Conservation (phyloP, 2,113 vertebrate species). For the Misgurnus anguillicaudatus region DNA sequence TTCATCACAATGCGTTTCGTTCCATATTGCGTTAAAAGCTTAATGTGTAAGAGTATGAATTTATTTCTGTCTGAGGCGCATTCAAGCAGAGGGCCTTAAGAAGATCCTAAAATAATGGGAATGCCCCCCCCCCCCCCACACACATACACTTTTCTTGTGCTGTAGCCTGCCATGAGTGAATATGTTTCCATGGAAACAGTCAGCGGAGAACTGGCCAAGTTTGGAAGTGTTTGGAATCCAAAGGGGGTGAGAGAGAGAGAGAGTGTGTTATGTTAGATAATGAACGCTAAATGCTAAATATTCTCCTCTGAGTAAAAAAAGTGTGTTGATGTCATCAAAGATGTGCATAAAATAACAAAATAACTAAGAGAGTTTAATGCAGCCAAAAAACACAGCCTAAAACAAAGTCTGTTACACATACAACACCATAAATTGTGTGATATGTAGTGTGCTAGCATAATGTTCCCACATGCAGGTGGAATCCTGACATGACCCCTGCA, state of each 20-base stretch:
- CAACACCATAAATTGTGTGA: neutral
- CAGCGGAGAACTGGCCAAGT: slow-evolving; percentile 39
- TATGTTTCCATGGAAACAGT: slow-evolving; percentile 55
- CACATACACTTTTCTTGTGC: slow-evolving; percentile 27
- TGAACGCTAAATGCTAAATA: neutral
- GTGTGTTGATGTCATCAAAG: neutral
- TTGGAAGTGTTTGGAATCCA: slow-evolving; percentile 31
- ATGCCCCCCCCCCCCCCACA: neutral
- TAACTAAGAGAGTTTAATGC: neutral
- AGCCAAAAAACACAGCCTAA: neutral
- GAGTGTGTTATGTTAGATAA: slow-evolving; percentile 34
- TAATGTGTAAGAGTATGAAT: neutral
- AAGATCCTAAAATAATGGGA: slow-evolving; percentile 20
- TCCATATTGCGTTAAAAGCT: neutral
- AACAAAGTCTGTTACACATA: neutral
- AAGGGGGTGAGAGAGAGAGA: neutral
- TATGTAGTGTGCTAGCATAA: neutral
- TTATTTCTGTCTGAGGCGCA: slow-evolving; percentile 12
- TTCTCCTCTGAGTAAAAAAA: neutral
- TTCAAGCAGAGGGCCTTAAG: neutral
- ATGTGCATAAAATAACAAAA: neutral
- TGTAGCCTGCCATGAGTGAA: slow-evolving; percentile 36
- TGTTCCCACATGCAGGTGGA: neutral
- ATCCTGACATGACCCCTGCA: slow-evolving; percentile 44
- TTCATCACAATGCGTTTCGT: neutral